A percentile compares a stretch with the other conserved stretches of the same genome.
Evolutionary conservation across 1,140 invertebrate genomes (phyloP).

Genomic region (Caenorhabditis briggsae): DNA sequence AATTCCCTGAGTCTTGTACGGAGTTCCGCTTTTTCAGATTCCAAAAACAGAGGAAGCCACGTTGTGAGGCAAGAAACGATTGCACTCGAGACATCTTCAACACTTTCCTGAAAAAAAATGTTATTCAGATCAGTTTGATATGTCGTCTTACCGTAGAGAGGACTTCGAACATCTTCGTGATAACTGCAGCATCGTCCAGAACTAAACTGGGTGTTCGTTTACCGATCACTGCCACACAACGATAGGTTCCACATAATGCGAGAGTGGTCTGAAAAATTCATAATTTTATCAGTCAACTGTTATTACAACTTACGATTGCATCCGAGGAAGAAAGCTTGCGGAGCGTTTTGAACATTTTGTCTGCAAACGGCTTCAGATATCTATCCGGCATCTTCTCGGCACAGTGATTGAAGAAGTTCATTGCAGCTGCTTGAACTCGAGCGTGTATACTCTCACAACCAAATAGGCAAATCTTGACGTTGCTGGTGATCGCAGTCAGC

Average conservation of each 20-base stretch:
- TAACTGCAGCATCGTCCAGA: neutral
- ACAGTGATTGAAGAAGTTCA: slow-evolving; percentile 30
- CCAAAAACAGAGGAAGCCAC: slow-evolving; percentile 6
- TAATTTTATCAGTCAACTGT: too few species aligned
- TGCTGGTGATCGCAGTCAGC: slow-evolving; percentile 17
- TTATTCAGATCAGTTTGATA: neutral
- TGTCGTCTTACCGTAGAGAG: neutral
- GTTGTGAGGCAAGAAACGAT: neutral
- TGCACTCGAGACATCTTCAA: slow-evolving; percentile 53
- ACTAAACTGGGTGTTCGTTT: neutral
- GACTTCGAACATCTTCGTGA: slow-evolving; percentile 22
- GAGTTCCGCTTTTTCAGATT: neutral
- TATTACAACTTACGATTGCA: too few species aligned
- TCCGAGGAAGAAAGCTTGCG: neutral
- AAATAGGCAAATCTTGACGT: slow-evolving; percentile 25
- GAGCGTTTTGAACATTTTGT: slow-evolving; percentile 33
- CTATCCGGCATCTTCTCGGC: slow-evolving; percentile 41
- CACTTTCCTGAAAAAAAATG: neutral
- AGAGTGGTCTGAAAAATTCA: neutral
- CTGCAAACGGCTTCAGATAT: neutral
- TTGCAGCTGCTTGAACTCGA: neutral
- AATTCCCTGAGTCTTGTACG: neutral
- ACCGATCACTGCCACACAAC: slow-evolving; percentile 31
- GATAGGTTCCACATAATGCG: slow-evolving; percentile 41
- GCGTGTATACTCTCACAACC: neutral